Conservation (phyloP, 2,797 vertebrate species). For the Schizopygopsis malacanthus region DNA sequence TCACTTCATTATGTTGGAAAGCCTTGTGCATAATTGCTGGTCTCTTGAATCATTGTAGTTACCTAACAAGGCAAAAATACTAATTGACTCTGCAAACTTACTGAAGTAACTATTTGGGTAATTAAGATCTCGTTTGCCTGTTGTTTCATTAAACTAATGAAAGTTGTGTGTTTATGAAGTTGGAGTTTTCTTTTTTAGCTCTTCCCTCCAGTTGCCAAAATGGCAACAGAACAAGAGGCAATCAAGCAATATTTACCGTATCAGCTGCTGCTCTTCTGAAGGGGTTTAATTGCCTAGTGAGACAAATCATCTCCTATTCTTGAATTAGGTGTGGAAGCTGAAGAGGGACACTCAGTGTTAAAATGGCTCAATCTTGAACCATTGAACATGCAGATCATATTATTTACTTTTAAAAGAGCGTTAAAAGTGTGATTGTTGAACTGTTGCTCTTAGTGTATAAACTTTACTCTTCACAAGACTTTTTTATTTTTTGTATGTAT, state of each 20-base stretch:
- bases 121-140: conserved; percentile 55
- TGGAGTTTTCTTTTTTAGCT: conserved; percentile 45
- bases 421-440: neutral
- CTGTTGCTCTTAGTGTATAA: neutral
- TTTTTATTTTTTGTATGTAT: too few relatives aligned
- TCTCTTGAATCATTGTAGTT: conserved; percentile 29
- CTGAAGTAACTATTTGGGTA: conserved; percentile 36
- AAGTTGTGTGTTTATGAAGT: conserved; percentile 49
- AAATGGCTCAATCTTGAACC: conserved; percentile 44
- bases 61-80: neutral
- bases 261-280: conserved; percentile 58
- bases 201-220: conserved; percentile 45
- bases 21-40: conserved; percentile 30
- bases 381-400: conserved; percentile 40
- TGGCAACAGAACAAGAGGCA: conserved; percentile 61
- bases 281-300: conserved; percentile 60
- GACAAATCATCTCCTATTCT: conserved; percentile 61
- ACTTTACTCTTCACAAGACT: neutral
- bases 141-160: conserved; percentile 23
- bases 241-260: conserved; percentile 64
- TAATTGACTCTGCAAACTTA: conserved; percentile 30
- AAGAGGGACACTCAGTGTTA: conserved; percentile 50
- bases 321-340: conserved; percentile 49
- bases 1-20: conserved; percentile 30
- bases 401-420: conserved; percentile 15